Evolutionary conservation across 2,888 invertebrate species (phyloP).

Genomic region (Lepidochrysops patricia): DNA sequence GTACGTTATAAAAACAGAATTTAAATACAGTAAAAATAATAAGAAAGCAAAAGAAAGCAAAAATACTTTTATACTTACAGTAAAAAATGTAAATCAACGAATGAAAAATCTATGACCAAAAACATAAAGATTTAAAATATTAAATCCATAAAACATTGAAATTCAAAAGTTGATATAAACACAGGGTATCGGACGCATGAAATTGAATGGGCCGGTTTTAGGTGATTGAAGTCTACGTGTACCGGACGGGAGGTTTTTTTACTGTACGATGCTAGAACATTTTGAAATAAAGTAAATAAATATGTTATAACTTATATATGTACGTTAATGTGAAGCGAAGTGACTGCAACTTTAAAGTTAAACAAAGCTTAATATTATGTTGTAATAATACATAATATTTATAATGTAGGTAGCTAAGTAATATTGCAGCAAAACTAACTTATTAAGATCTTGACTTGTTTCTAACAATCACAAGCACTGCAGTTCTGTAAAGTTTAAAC

Average conservation of each 20-base stretch:
- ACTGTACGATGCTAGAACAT: background rate
- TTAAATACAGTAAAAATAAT: background rate
- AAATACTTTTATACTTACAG: too few species aligned
- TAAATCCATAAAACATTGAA: background rate
- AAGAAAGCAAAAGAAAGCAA: too few species aligned
- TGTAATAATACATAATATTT: too few species aligned
- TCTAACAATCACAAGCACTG: too few species aligned
- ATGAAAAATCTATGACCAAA: background rate
- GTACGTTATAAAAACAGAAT: too few species aligned
- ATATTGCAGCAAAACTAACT: too few species aligned
- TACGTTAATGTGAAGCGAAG: background rate
- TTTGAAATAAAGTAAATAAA: background rate
- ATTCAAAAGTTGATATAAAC: constrained; percentile 11
- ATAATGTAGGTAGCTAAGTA: too few species aligned
- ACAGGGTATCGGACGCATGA: constrained; percentile 13
- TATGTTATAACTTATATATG: background rate
- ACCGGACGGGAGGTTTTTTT: constrained; percentile 4
- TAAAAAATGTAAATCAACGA: background rate
- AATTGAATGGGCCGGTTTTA: constrained; percentile 31
- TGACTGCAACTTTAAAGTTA: too few species aligned
- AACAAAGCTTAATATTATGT: too few species aligned
- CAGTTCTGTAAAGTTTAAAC: too few species aligned
- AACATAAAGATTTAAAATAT: background rate
- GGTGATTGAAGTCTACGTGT: constrained; percentile 27
- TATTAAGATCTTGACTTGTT: too few species aligned